Base-by-base conservation (phyloP, 2,113 vertebrate species). In the Burhinus oedicnemus region DNA sequence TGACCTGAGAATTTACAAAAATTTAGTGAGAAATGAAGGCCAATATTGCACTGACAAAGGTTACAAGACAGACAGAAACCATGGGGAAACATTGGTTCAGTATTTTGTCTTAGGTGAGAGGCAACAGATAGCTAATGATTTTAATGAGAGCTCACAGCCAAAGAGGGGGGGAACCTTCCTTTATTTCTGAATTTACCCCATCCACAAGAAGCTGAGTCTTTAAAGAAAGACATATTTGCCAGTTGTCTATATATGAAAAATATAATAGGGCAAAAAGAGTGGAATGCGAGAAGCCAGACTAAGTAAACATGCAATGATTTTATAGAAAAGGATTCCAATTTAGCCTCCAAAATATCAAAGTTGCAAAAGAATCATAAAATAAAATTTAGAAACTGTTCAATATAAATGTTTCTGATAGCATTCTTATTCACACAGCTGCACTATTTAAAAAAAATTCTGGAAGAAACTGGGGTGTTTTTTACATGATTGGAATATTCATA, bases 401-500 rank as follows among this genome's bases (percentile, higher is more conserved):
- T 75, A 21, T 87, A 87, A 93, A 76, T 52, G 42, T 69, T 75
- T 80, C 55, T 71, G 65, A 77, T 66, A 64, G 16, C 51, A 55
- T 80, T 69, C 60, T 66, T 83, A 81, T 74, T 86, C 87, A 71
- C 36, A 69, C 54, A 93, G 95, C 85, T 96, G 85, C 88, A 69
- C 52, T 68, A 84, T 62, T 90, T 93, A 65, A 90, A 95, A 92
- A 34, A 40, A 92, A 27, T 61, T 89, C 80, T 80, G 38, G 81
- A 68, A 70, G 88, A 87, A 90, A 78, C 91, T 58, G 15, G 80
- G 52, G 38, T 84, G 61, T 14, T 81, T 92, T 95, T 96, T 70
- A 69, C 77, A 79, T 83, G 76, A 87, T 89, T 94, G 62, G 76
- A 92, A 93, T 93, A 94, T 95, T 96, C 90, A 96, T 93, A 93